Conservation (phyloP, 2,113 vertebrate species). For the Ibidorhyncha struthersii region DNA sequence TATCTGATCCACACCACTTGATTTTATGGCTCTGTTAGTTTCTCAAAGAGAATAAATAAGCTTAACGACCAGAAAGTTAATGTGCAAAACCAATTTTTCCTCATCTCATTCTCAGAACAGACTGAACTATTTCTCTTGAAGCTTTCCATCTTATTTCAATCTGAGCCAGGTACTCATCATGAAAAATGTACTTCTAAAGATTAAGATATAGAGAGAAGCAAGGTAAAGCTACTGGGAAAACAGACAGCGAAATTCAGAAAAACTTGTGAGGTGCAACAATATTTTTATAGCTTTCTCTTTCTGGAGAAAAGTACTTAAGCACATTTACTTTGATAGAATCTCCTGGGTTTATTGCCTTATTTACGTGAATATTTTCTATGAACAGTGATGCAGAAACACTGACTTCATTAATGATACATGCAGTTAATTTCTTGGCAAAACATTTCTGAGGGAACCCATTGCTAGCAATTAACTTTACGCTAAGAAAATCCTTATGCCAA, state of each 20-base stretch:
- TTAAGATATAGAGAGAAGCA: background rate
- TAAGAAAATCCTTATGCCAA: background rate
- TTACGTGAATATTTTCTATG: background rate
- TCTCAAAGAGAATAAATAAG: background rate
- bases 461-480: background rate
- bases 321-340: conserved; percentile 1
- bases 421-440: conserved; percentile 33
- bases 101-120: background rate
- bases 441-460: background rate
- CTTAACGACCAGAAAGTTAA: background rate
- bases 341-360: conserved; percentile 5
- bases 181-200: background rate
- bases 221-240: background rate
- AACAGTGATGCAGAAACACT: conserved; percentile 25
- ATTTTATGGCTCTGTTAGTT: background rate
- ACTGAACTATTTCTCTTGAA: background rate
- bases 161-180: background rate
- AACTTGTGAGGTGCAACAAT: background rate
- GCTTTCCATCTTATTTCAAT: background rate
- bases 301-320: background rate
- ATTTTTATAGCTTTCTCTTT: background rate
- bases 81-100: background rate
- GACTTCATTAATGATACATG: conserved; percentile 17
- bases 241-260: background rate
- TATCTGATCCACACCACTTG: background rate